These are phyloP conservation scores for Drosophila histrio DNA, from an alignment of 2,888 invertebrate genomes.

Conservation along the genomic window DNA sequence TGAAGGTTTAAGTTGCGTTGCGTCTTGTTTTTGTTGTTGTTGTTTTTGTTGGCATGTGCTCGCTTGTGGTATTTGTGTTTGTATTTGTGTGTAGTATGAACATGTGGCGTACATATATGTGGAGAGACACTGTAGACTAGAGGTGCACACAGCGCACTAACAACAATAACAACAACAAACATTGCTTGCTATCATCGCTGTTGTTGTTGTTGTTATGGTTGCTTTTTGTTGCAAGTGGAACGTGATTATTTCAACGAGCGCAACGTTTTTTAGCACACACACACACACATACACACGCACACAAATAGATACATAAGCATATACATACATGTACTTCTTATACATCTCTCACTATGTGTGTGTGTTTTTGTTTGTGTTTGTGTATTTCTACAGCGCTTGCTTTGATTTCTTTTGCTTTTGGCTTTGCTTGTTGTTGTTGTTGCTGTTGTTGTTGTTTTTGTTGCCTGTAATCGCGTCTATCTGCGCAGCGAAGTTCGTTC, in stretches of 20 bases:
- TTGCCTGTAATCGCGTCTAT: slow-evolving; percentile 39
- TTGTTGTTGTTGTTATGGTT: slow-evolving; percentile 42
- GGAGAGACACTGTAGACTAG: slow-evolving; percentile 25
- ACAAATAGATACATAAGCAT: slow-evolving; percentile 4
- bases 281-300: slow-evolving; percentile 16
- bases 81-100: slow-evolving; percentile 21
- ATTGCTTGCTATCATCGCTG: slow-evolving; percentile 49
- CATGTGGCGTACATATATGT: slow-evolving; percentile 17
- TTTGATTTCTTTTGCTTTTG: slow-evolving; percentile 56
- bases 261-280: slow-evolving; percentile 51
- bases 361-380: slow-evolving; percentile 4
- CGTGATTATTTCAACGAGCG: slow-evolving; percentile 81
- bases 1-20: slow-evolving; percentile 66
- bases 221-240: slow-evolving; percentile 81
- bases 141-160: slow-evolving; percentile 40
- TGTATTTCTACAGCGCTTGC: slow-evolving; percentile 44
- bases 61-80: slow-evolving; percentile 18
- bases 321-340: neutral
- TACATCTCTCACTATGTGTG: too few relatives aligned
- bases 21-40: slow-evolving; percentile 28
- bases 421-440: slow-evolving; percentile 18
- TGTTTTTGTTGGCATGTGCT: slow-evolving; percentile 30
- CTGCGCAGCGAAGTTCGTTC: slow-evolving; percentile 58
- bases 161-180: slow-evolving; percentile 27
- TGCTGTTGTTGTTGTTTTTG: slow-evolving; percentile 16